phyloP scores from a whole-genome alignment of 1,140 invertebrate species.

The Mycetomoellerius zeteki region DNA sequence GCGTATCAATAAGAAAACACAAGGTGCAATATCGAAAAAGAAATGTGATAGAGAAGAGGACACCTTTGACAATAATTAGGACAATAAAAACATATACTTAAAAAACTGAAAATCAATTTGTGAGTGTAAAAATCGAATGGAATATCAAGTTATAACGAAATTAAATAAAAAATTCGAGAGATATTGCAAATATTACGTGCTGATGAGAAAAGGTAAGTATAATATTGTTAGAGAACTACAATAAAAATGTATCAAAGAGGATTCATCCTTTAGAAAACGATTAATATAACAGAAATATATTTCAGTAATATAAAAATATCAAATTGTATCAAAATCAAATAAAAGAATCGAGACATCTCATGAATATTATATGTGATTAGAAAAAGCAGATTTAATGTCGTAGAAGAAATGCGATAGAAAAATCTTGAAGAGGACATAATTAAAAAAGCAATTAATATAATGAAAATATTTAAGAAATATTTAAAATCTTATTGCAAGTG shows the following conservation, averaged over 20 bases:
- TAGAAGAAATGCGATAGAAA: background rate
- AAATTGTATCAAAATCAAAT: slow-evolving; percentile 34
- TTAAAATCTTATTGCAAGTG: background rate
- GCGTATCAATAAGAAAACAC: background rate
- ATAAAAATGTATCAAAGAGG: background rate
- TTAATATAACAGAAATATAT: background rate
- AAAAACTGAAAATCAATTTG: background rate
- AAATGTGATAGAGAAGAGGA: background rate
- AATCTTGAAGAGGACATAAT: background rate
- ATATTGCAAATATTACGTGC: background rate
- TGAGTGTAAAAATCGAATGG: background rate
- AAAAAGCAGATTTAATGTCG: background rate
- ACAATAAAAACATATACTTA: background rate
- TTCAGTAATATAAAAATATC: background rate
- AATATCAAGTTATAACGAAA: slow-evolving; percentile 38
- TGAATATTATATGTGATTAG: background rate
- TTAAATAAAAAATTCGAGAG: background rate
- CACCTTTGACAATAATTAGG: too few species aligned
- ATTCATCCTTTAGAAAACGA: background rate
- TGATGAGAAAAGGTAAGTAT: background rate
- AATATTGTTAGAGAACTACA: background rate
- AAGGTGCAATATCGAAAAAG: background rate
- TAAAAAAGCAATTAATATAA: background rate
- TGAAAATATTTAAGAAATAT: background rate
- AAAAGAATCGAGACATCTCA: background rate